Evolutionary conservation across 2,888 invertebrate species (phyloP).

Genomic region (Pammene fasciana): DNA sequence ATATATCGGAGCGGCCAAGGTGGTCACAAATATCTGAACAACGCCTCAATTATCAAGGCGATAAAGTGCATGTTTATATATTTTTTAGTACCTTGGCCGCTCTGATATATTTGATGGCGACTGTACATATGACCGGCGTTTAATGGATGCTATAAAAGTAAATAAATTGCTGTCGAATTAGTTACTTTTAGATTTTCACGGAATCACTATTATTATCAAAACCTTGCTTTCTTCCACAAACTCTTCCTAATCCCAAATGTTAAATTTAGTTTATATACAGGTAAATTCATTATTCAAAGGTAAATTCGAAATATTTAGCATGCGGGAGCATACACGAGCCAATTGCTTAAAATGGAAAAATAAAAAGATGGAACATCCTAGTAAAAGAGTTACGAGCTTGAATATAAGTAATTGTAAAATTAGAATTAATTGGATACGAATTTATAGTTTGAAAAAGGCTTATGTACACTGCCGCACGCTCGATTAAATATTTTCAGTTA

Average conservation of each 20-base stretch:
- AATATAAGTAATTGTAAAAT: not conserved
- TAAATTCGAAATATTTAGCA: slow-evolving; percentile 34
- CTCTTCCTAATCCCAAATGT: slow-evolving; percentile 19
- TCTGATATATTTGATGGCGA: no score
- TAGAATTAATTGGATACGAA: not conserved
- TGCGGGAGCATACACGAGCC: slow-evolving; percentile 31
- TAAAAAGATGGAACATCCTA: not conserved
- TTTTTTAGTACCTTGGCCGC: no score
- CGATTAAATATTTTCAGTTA: slow-evolving; percentile 3
- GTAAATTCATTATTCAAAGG: slow-evolving; percentile 40
- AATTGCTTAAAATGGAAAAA: not conserved
- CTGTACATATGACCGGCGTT: not conserved
- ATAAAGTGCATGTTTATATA: no score
- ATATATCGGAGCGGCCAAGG: no score
- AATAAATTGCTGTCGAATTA: not conserved
- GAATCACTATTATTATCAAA: not conserved
- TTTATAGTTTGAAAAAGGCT: not conserved
- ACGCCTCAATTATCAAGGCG: no score
- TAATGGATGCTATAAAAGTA: not conserved
- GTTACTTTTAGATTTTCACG: not conserved
- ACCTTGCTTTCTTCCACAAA: slow-evolving; percentile 3
- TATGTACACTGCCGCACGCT: slow-evolving; percentile 27
- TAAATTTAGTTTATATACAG: slow-evolving; percentile 37
- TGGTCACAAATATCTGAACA: no score
- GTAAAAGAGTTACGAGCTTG: not conserved